These are phyloP conservation scores for Agrotis ipsilon DNA, from an alignment of 2,888 invertebrate genomes.

Conservation along the genomic window DNA sequence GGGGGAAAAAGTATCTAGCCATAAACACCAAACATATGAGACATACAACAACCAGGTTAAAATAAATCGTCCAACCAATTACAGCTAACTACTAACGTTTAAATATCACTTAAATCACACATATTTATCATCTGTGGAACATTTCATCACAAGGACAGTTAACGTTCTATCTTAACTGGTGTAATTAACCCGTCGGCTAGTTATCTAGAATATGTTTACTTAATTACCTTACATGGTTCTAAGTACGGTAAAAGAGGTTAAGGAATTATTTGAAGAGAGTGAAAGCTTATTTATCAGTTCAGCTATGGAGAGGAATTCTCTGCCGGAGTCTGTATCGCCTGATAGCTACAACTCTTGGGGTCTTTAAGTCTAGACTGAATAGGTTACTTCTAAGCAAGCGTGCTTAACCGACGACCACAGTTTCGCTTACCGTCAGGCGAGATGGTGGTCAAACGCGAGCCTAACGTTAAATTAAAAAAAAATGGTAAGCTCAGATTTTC, in stretches of 20 bases:
- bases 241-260: slow-evolving; percentile 44
- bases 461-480: too few species aligned
- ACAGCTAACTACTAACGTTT: slow-evolving; percentile 55
- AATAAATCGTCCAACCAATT: slow-evolving; percentile 58
- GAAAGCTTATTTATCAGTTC: slow-evolving; percentile 26
- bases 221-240: slow-evolving; percentile 59
- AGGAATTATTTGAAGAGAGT: slow-evolving; percentile 23
- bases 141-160: slow-evolving; percentile 65
- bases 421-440: too few species aligned
- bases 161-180: slow-evolving; percentile 69
- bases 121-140: slow-evolving; percentile 68
- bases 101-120: slow-evolving; percentile 68
- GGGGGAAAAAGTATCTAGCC: not conserved
- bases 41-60: slow-evolving; percentile 33
- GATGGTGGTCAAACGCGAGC: too few species aligned
- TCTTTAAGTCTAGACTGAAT: too few species aligned
- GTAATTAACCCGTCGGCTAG: slow-evolving; percentile 69
- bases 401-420: too few species aligned
- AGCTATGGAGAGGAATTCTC: too few species aligned
- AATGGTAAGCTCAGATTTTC: too few species aligned
- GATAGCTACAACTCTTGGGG: too few species aligned
- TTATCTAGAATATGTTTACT: slow-evolving; percentile 66
- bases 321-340: too few species aligned
- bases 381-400: too few species aligned
- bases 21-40: slow-evolving; percentile 8